Evolutionary conservation across 2,113 vertebrate genomes (phyloP).

Genomic region (Hippocampus mohnikei): DNA sequence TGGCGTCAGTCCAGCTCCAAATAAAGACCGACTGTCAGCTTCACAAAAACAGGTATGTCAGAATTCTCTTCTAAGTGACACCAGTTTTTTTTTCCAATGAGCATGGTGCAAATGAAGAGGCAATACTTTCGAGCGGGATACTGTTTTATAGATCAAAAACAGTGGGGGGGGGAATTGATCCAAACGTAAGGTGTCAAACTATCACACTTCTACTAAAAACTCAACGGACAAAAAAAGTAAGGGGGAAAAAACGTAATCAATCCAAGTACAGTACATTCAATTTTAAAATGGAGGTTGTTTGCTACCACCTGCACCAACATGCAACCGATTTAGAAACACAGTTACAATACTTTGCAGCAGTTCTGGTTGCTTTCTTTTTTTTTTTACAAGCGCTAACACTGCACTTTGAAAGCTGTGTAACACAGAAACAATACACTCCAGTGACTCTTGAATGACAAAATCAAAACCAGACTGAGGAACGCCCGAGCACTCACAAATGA

Average conservation of each 20-base stretch:
- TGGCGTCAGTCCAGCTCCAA: too few relatives aligned
- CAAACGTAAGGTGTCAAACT: conserved; percentile 48
- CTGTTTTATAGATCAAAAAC: conserved; percentile 66
- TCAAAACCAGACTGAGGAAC: conserved; percentile 16
- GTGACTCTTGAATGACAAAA: conserved; percentile 25
- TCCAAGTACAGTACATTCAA: not conserved
- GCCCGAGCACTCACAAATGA: conserved; percentile 8
- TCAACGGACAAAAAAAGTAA: not conserved
- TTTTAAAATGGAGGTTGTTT: conserved; percentile 14
- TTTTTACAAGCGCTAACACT: conserved; percentile 17
- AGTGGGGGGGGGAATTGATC: conserved; percentile 47
- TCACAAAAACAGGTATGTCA: too few relatives aligned
- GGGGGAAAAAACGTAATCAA: not conserved
- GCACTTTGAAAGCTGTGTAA: conserved; percentile 37
- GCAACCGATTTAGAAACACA: conserved; percentile 51
- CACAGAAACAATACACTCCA: conserved; percentile 2
- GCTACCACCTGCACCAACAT: conserved; percentile 65
- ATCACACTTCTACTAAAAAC: conserved; percentile 25
- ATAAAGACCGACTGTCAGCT: too few relatives aligned
- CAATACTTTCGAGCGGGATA: conserved; percentile 40
- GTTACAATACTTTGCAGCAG: conserved; percentile 39
- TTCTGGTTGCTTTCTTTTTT: conserved; percentile 22
- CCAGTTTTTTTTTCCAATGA: not conserved
- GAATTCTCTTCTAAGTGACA: not conserved
- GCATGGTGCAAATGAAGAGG: not conserved